Evolutionary conservation across 2,797 vertebrate species (phyloP), one percentile per base, ranked within the genome.

Genomic region (Capromys pilorides): DNA sequence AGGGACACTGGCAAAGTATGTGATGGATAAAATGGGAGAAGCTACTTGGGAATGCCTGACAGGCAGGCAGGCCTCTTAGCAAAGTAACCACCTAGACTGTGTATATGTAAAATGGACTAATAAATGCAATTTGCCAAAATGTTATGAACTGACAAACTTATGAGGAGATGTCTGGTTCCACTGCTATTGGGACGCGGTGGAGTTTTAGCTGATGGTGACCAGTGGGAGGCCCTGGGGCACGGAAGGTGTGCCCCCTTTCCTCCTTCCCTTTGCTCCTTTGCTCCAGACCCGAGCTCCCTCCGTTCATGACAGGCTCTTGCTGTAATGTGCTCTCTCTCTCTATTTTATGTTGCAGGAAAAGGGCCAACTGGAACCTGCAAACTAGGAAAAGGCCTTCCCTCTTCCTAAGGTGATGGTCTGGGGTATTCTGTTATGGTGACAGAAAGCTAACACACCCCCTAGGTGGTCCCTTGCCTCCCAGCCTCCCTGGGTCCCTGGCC

Each of bases 221-320:
- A 16, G 7, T 2, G 49, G 22, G 45, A 26, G 8, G n/a, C 26
- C 18, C 13, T 21, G 5, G 39, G 33, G 28, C 39, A 36, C 18
- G 1, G 39, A 9, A 64, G 39, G 14, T 19, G 13, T 13, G 28
- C 19, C 28, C 24, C 19, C 31, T 45, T 57, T 33, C n/a, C 49
- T 51, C 78, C 41, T 24, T 49, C 39, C 59, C 39, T 26, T 61
- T 3, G 18, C 5, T 71, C 45, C 26, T 9, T 1, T 2, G 14
- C 67, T 14, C 26, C 16, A 16, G 18, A 81, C 3, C 0, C 3
- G 18, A 26, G 45, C 10, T 39, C 11, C 51, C 51, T 61, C 10
- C 9, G 5, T 1, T 2, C 6, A 4, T 22, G 24, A 49, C 0
- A 11, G 4, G 31, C 57, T 59, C n/a, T 39, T 26, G 22, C 22